Percentiles rank a stretch among this genome's conserved stretches.
Evolutionary conservation across 53 echinoderm and acorn worm species (phyloP).

Genomic region (Patiria pectinifera): DNA sequence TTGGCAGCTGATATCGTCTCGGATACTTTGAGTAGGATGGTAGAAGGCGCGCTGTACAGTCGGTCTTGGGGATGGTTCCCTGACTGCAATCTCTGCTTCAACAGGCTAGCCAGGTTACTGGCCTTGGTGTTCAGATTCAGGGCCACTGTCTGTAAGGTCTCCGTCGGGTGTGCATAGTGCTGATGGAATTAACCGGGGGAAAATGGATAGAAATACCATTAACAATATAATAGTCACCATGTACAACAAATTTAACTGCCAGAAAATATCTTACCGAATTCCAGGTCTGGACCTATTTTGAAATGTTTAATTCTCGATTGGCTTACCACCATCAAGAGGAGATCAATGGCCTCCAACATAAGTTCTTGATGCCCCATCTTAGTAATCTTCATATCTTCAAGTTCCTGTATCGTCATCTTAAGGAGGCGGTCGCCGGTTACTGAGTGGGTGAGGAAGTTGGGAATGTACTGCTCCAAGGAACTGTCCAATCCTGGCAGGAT

Average conservation of each 20-base stretch:
- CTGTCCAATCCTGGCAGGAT: constrained; percentile 72
- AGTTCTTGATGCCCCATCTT: constrained; percentile 96
- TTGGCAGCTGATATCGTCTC: constrained; percentile 90
- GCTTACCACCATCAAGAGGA: constrained; percentile 83
- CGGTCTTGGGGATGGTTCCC: constrained; percentile 33
- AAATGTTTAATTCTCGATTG: not conserved
- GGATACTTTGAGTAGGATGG: constrained; percentile 76
- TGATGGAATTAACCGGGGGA: constrained; percentile 7
- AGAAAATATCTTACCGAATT: too few species aligned
- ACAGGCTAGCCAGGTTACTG: constrained; percentile 72
- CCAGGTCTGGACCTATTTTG: not conserved
- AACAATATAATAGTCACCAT: too few species aligned
- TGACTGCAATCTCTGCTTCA: constrained; percentile 48
- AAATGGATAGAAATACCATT: too few species aligned
- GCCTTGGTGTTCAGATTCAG: constrained; percentile 81
- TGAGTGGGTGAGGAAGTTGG: constrained; percentile 58
- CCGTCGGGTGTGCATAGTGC: constrained; percentile 78
- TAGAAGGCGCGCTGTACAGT: constrained; percentile 58
- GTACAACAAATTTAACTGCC: too few species aligned
- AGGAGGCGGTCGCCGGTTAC: constrained; percentile 74
- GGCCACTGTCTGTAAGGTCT: constrained; percentile 86
- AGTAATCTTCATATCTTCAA: constrained; percentile 76
- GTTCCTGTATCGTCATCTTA: constrained; percentile 64
- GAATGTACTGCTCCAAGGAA: constrained; percentile 67
- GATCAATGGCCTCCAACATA: constrained; percentile 81